Conservation (phyloP, 2,797 vertebrate species). For the Novumbra hubbsi region DNA sequence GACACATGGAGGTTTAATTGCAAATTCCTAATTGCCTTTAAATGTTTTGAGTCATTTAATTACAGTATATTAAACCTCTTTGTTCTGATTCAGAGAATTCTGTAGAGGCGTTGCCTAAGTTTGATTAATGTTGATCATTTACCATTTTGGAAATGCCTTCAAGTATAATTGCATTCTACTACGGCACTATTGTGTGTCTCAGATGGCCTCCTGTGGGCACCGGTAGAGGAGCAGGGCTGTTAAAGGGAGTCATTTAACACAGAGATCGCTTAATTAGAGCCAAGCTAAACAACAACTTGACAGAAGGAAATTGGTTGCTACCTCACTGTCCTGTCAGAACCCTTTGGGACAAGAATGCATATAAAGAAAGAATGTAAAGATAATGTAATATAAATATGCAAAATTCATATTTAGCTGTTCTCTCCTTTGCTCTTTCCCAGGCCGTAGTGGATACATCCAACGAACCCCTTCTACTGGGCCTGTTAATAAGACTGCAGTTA, state of each 20-base stretch:
- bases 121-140: too few relatives aligned
- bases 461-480: too few relatives aligned
- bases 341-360: neutral
- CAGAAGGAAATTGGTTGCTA: neutral
- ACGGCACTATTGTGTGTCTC: neutral
- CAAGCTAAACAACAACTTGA: neutral
- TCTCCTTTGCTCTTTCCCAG: too few relatives aligned
- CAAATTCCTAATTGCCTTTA: constrained; percentile 6
- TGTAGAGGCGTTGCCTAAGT: constrained; percentile 18
- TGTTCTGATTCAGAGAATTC: constrained; percentile 30
- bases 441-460: too few relatives aligned
- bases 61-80: constrained; percentile 15
- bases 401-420: too few relatives aligned
- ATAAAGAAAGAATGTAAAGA: too few relatives aligned
- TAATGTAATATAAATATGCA: too few relatives aligned
- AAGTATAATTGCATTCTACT: neutral
- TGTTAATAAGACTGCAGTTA: neutral
- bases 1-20: constrained; percentile 24
- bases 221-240: neutral
- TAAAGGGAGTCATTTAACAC: neutral
- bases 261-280: neutral
- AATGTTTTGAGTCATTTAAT: constrained; percentile 36
- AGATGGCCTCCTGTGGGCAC: neutral
- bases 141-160: too few relatives aligned
- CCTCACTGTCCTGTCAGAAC: neutral